Percentiles rank a stretch among this genome's conserved stretches.
phyloP scores from a whole-genome alignment of 2,113 vertebrate genomes.

The Mesitornis unicolor region DNA sequence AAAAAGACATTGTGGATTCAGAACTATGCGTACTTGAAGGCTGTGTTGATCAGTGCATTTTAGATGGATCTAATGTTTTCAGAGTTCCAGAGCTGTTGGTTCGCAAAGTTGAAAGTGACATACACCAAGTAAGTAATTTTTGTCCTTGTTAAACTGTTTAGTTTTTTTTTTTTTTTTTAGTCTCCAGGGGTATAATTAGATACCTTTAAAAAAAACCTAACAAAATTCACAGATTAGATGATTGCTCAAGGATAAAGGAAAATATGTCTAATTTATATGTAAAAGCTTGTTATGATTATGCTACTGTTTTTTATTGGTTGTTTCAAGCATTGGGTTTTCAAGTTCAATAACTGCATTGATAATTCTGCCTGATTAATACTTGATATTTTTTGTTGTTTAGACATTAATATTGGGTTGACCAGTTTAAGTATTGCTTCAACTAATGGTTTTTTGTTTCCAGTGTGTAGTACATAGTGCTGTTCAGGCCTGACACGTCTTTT shows the following conservation, averaged over 20 bases:
- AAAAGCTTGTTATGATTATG: not conserved
- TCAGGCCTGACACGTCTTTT: not conserved
- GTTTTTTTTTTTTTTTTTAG: not conserved
- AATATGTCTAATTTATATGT: not conserved
- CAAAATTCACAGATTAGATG: fast-evolving
- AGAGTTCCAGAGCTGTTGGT: conserved; percentile 74
- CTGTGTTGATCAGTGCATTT: conserved; percentile 55
- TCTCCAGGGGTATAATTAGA: not conserved
- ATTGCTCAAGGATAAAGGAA: not conserved
- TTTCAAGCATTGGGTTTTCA: not conserved
- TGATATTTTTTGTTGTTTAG: not conserved
- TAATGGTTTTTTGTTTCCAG: not conserved
- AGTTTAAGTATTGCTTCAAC: not conserved
- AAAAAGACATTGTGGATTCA: conserved; percentile 76
- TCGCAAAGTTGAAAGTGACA: conserved; percentile 72
- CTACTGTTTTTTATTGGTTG: not conserved
- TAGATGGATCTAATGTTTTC: conserved; percentile 79
- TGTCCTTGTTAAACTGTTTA: not conserved
- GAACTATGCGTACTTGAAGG: conserved; percentile 74
- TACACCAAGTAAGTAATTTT: conserved; percentile 72
- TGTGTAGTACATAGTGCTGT: not conserved
- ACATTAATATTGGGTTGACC: not conserved
- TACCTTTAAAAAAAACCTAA: not conserved
- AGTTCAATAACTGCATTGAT: not conserved
- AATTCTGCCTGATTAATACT: not conserved